Evolutionary conservation across 2,797 vertebrate species (phyloP).

Genomic region (Falco peregrinus): DNA sequence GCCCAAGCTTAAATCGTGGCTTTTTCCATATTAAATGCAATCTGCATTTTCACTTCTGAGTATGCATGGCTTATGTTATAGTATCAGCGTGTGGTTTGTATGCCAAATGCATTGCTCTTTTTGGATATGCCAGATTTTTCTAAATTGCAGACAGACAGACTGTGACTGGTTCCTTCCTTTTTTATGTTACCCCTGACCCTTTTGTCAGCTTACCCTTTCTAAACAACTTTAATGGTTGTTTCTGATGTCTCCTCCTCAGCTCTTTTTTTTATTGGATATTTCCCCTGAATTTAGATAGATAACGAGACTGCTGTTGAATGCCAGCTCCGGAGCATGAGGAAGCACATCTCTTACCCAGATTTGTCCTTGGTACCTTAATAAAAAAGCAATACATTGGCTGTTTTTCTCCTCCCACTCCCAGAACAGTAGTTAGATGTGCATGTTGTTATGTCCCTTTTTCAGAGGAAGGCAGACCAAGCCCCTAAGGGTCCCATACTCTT

Average conservation of each 20-base stretch:
- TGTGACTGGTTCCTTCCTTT: background rate
- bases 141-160: background rate
- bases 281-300: background rate
- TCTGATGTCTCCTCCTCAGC: background rate
- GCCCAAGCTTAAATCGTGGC: background rate
- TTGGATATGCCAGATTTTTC: background rate
- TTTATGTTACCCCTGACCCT: background rate
- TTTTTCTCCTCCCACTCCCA: background rate
- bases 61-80: background rate
- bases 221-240: background rate
- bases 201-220: background rate
- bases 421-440: background rate
- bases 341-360: background rate
- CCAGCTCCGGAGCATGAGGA: background rate
- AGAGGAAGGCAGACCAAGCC: background rate
- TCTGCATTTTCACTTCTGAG: background rate
- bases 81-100: background rate
- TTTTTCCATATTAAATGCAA: conserved; percentile 14
- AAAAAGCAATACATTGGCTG: background rate
- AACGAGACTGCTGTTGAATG: background rate
- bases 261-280: background rate
- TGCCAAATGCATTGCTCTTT: background rate
- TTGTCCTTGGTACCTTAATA: background rate
- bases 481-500: background rate
- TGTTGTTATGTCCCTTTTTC: background rate